phyloP scores from a whole-genome alignment of 1,140 invertebrate species.

The Apolygus lucorum region DNA sequence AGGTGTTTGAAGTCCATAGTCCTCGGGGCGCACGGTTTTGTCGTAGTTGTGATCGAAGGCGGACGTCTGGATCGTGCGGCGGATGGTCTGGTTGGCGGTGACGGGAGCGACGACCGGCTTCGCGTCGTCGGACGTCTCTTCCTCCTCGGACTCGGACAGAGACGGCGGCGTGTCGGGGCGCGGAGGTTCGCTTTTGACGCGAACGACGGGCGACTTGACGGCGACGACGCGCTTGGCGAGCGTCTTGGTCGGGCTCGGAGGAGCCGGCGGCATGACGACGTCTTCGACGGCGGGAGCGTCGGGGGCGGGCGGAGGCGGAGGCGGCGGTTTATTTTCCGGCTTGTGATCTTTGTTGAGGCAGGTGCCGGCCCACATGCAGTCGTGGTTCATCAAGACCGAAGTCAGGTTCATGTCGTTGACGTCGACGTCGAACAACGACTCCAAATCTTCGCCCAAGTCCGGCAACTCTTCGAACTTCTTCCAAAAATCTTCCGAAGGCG shows the following conservation, averaged over 20 bases:
- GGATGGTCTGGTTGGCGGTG: constrained; percentile 17
- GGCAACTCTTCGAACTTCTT: constrained; percentile 45
- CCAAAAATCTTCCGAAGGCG: constrained; percentile 45
- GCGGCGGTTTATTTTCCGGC: constrained; percentile 22
- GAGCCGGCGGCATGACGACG: constrained; percentile 20
- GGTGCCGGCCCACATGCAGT: constrained; percentile 58
- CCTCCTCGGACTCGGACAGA: constrained; percentile 19
- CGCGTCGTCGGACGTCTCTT: constrained; percentile 9
- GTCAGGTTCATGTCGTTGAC: constrained; percentile 28
- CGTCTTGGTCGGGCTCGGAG: constrained; percentile 24
- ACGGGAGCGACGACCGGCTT: constrained; percentile 18
- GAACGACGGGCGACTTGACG: constrained; percentile 30
- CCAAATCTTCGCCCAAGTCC: constrained; percentile 37
- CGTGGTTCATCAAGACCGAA: constrained; percentile 46
- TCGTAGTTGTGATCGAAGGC: constrained; percentile 33
- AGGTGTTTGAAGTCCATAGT: constrained; percentile 65
- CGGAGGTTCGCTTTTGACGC: constrained; percentile 38
- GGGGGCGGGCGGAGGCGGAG: constrained; percentile 31
- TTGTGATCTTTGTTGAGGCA: constrained; percentile 46
- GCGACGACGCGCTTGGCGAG: constrained; percentile 31
- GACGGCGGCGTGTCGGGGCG: constrained; percentile 43
- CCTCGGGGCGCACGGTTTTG: constrained; percentile 46
- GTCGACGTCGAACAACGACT: constrained; percentile 32
- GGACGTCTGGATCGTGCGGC: constrained; percentile 16
- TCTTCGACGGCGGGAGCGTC: constrained; percentile 29